phyloP scores from a whole-genome alignment of 2,888 invertebrate species.

The Pachymerium ferrugineum region DNA sequence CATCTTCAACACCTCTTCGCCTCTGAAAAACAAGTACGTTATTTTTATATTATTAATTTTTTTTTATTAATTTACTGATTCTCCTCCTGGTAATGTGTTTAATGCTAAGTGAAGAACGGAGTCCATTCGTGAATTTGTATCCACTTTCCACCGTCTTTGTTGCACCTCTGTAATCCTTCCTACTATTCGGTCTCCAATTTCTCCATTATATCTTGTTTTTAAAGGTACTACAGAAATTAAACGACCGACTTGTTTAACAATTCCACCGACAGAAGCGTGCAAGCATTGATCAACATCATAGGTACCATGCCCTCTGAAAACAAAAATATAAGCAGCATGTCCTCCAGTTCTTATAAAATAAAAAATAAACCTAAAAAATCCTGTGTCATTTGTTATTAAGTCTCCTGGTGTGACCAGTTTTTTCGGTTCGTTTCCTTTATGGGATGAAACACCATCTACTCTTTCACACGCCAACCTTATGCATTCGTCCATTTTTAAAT shows the following conservation, averaged over 20 bases:
- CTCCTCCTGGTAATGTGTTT: conserved; percentile 94
- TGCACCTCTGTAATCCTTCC: conserved; percentile 92
- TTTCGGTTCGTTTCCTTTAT: background rate
- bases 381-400: background rate
- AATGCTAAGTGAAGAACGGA: conserved; percentile 78
- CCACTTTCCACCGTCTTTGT: conserved; percentile 89
- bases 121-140: conserved; percentile 84
- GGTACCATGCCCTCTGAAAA: conserved; percentile 88
- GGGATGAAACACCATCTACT: background rate
- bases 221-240: conserved; percentile 84
- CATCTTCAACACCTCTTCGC: conserved; percentile 88
- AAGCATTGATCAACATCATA: conserved; percentile 72
- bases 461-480: background rate
- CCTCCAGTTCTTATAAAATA: conserved; percentile 59
- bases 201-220: conserved; percentile 66
- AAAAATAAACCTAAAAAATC: background rate
- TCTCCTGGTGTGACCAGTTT: background rate
- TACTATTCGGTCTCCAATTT: conserved; percentile 95
- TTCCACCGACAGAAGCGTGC: conserved; percentile 89
- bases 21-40: conserved; percentile 54
- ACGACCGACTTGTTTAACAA: conserved; percentile 90
- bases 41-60: background rate
- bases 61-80: conserved; percentile 60
- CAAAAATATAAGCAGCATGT: conserved; percentile 89
- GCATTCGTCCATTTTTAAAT: background rate